Evolutionary conservation across 2,113 vertebrate species (phyloP), one percentile per base, ranked within the genome.

Genomic region (Chrysochloris asiatica): DNA sequence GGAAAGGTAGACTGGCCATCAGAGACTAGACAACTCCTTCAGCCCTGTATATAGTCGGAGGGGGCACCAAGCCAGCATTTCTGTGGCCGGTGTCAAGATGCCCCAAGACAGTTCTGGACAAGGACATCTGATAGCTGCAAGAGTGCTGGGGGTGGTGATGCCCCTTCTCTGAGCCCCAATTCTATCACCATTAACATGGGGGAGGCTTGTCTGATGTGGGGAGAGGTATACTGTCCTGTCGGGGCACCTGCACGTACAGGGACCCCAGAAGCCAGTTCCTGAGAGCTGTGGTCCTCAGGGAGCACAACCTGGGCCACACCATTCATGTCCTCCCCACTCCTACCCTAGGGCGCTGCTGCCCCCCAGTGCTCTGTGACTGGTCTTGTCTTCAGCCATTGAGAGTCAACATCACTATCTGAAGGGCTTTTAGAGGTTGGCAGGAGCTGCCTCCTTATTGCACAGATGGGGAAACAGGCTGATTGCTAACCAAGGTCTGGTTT

Each of bases 21-120:
- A 50, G 50, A 90, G 69, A 52, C 47, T 26, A 94, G 92, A 83
- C 86, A 52, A 26, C 90, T 89, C 63, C 24, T 56, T 88, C 9
- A 72, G 52, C 21, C 14, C 33, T 83, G 61, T 45, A 26, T 19
- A 69, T 30, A 14, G 28, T n/a, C 2, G 45, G 72, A 82, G 43
- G 54, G 36, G 13, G 63, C 38, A 78, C 6, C 52, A 47, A 26
- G 30, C 71, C 41, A 54, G 48, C 30, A 36, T 63, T 84, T 75
- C 48, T 67, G 41, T 79, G 16, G 43, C 65, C 11, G 19, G 36
- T 61, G 54, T 36, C n/a, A 75, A 75, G 38, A 56, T 38, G 30
- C 28, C 81, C 86, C 38, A 38, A 63, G 73, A 67, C 12, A 52
- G 10, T 65, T 87, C 50, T 36, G 38, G 45, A 26, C 0, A 1